Percentiles rank a stretch among this genome's conserved stretches.
These are phyloP conservation scores for Capitulum mitella DNA, from an alignment of 2,888 invertebrate genomes.

Conservation along the genomic window DNA sequence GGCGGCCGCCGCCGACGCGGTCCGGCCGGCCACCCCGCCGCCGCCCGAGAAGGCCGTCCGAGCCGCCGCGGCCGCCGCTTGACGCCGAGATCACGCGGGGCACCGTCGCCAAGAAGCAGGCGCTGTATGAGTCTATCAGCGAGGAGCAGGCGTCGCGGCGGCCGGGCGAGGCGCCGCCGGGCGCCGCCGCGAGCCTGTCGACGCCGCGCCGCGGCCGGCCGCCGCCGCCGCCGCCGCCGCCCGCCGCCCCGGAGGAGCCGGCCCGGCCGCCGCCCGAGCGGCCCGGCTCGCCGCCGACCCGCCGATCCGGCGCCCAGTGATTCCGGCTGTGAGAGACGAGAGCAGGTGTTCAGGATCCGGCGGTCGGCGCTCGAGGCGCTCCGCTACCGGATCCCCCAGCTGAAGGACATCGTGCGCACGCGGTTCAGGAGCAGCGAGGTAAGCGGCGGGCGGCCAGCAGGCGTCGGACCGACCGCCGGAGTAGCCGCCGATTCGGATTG, in stretches of 20 bases:
- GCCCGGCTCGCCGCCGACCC: too few relatives aligned
- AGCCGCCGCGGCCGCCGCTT: too few relatives aligned
- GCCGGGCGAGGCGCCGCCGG: not conserved
- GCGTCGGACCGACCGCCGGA: too few relatives aligned
- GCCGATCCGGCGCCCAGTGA: slow-evolving; percentile 20
- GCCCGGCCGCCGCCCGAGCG: too few relatives aligned
- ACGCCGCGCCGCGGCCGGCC: not conserved
- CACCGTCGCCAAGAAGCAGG: not conserved
- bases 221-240: too few relatives aligned
- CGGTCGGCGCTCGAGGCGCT: slow-evolving; percentile 21
- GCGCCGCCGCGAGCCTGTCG: not conserved
- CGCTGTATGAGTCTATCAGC: not conserved
- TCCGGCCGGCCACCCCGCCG: too few relatives aligned
- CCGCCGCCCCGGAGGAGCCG: too few relatives aligned
- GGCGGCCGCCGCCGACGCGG: too few relatives aligned
- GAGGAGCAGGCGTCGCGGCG: not conserved
- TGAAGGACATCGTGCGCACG: slow-evolving; percentile 35
- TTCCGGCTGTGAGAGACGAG: slow-evolving; percentile 17
- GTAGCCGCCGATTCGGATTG: too few relatives aligned
- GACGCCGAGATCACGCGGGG: not conserved
- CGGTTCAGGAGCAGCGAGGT: slow-evolving; percentile 18
- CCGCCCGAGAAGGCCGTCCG: too few relatives aligned
- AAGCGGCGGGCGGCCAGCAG: too few relatives aligned
- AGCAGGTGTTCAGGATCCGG: slow-evolving; percentile 25
- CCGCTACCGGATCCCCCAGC: slow-evolving; percentile 37